Base-by-base conservation (phyloP, 2,113 vertebrate genomes). In the Phyllopteryx taeniolatus region DNA sequence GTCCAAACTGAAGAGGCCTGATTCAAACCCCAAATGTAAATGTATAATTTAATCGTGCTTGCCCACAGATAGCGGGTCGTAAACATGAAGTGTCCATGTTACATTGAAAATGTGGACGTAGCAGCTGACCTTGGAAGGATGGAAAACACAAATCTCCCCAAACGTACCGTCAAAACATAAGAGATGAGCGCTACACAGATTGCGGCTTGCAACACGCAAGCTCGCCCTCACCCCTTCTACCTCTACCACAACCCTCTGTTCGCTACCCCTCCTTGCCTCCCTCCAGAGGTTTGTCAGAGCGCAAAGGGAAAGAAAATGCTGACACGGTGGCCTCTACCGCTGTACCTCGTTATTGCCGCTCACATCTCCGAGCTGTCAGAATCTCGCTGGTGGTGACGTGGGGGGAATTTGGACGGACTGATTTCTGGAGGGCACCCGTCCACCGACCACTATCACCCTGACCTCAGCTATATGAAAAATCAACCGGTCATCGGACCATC, bases 311-410 rank as follows among this genome's bases (percentile, higher is more conserved):
- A 11, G n/a, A 92, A 92, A 94, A 87, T 72, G 87, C 93, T 95
- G 93, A 94, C 93, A 93, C 85, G 82, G 93, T 89, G 89, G 63
- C 66, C 74, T 74, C 56, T 64, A 83, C 80, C 85, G 82, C 78
- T 82, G 81, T 22, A 91, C 91, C 94, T 95, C 92, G 90, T 96
- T 96, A 96, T 94, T 94, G 93, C 83, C 68, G 70, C 74, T 73
- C 71, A 75, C 93, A 77, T 95, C 93, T 94, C 92, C 87, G 90
- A 94, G 89, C 94, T 95, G 94, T 94, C 95, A 95, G 78, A 72
- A 74, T 73, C 46, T 94, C 80, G 89, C 89, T 90, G 90, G 90
- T 93, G 91, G 94, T 95, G 94, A 94, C 87, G 92, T 90, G 90
- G 89, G 90, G 92, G 53, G 68, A 31, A 93, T 94, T 94, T 92